Evolutionary conservation across 92 coral and sea anemone genomes (phyloP), one percentile per base, ranked within the genome.

Genomic region (Phenganax marumi): DNA sequence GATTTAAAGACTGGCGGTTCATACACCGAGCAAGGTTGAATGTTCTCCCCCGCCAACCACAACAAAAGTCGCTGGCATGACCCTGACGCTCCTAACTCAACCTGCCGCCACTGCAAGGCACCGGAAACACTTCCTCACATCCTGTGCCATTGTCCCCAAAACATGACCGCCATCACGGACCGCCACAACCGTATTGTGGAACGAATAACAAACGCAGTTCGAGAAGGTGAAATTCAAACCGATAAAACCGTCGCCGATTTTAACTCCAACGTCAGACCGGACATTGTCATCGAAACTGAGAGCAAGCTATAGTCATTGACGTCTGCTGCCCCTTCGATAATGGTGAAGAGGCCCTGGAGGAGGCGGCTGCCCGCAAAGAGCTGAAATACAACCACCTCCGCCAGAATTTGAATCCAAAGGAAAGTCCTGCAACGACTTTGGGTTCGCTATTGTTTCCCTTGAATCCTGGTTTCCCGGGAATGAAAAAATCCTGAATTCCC

Each of bases 21-120:
- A 51, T 85, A 87, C 71, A 85, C 89, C 24, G 75, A 54, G 10
- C 89, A 82, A 7, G 76, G 58, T 25, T 85, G 70, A 50, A 78
- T 85, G 12, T 75, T 51, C 22, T 83, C n/a, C 19, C 54, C 74
- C 71, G 46, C 52, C n/a, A 61, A 89, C 85, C 52, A 87, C 84
- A 69, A 72, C 89, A 79, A 79, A 46, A 70, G 73, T 51, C 62
- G 70, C 68, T 77, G 62, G 24, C 58, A n/a, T n/a, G n/a, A n/a
- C n/a, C n/a, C n/a, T n/a, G n/a, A 66, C 70, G 82, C 10, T 17
- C 33, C 33, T 24, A 11, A 46, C 3, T n/a, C 82, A 2, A 17
- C 13, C 3, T 77, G 82, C 26, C 82, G 82, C 1, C 70, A 56
- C n/a, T 77, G 82, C 82, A 17, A 21, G 19, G 54, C 21, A 21